Evolutionary conservation across 2,113 vertebrate species (phyloP).

Genomic region (Oncorhynchus masou): DNA sequence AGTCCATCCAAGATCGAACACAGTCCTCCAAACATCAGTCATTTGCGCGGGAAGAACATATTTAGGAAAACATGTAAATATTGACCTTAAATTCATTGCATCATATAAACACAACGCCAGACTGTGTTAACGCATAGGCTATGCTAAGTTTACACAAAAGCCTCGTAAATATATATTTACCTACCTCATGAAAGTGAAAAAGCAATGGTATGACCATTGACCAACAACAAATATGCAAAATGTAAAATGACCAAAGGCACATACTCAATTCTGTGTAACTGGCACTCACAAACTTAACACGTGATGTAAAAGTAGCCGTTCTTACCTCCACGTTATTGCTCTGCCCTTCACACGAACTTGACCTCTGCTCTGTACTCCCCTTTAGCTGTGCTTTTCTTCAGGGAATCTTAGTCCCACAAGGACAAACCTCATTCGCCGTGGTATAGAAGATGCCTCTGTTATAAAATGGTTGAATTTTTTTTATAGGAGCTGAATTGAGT

Average conservation of each 20-base stretch:
- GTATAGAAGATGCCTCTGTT: constrained; percentile 48
- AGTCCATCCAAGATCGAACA: not conserved
- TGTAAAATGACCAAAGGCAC: not conserved
- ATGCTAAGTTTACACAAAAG: no score
- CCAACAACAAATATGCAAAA: not conserved
- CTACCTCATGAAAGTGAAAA: not conserved
- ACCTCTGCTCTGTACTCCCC: constrained; percentile 47
- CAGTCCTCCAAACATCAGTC: not conserved
- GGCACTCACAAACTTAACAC: not conserved
- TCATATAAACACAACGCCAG: no score
- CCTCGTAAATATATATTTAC: not conserved
- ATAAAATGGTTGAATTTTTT: constrained; percentile 66
- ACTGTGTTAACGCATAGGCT: no score
- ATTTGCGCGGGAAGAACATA: not conserved
- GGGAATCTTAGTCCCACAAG: constrained; percentile 36
- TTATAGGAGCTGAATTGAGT: constrained; percentile 70
- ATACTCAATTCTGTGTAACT: not conserved
- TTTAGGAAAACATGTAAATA: not conserved
- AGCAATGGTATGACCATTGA: not conserved
- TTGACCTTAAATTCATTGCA: no score
- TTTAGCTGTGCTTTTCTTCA: constrained; percentile 38
- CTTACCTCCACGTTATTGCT: constrained; percentile 54
- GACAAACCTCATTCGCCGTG: constrained; percentile 47
- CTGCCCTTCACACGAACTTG: constrained; percentile 34
- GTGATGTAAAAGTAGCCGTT: constrained; percentile 4